Base-by-base conservation (phyloP, 2,113 vertebrate species). In the Misgurnus anguillicaudatus region DNA sequence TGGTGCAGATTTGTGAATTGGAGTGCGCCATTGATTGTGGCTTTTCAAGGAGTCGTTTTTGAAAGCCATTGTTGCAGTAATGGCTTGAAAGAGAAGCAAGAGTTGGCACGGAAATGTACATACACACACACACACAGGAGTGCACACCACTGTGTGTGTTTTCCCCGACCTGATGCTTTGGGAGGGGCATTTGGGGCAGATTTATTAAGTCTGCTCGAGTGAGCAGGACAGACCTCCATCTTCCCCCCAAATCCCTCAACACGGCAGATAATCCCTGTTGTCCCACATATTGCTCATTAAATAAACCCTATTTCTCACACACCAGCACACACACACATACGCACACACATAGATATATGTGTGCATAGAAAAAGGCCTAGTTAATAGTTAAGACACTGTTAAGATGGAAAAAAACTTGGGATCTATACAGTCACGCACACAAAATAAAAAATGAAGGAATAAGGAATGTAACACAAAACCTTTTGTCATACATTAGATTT, bases 131-230 rank as follows among this genome's bases (percentile, higher is more conserved):
- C 61, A 66, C 47, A 80, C 80, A n/a, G n/a, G n/a, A n/a, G n/a
- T n/a, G n/a, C n/a, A 63, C 75, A 61, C 53, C 85, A 82, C 80
- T 31, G 64, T 84, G 71, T 31, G 57, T 90, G n/a, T 92, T 86
- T 84, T 90, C 86, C 84, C 84, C 86, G 87, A 90, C 88, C 87
- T 91, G 82, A 87, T 88, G 88, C 86, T 84, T 87, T 83, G 84
- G 90, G 87, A 86, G 87, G 89, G 85, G 90, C 87, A 86, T 87
- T 82, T 78, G 85, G 87, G 88, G 86, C 84, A 85, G 87, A 86
- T 88, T 90, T 91, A 91, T 91, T 89, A 90, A 91, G 86, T 84
- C 90, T 89, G 89, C 90, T 92, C 89, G 87, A 92, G 90, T 92
- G 89, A 92, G 91, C 87, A 92, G 90, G 86, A 88, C 88, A 89